Evolutionary conservation across 2,113 vertebrate genomes (phyloP).

Genomic region (Etheostoma cragini): DNA sequence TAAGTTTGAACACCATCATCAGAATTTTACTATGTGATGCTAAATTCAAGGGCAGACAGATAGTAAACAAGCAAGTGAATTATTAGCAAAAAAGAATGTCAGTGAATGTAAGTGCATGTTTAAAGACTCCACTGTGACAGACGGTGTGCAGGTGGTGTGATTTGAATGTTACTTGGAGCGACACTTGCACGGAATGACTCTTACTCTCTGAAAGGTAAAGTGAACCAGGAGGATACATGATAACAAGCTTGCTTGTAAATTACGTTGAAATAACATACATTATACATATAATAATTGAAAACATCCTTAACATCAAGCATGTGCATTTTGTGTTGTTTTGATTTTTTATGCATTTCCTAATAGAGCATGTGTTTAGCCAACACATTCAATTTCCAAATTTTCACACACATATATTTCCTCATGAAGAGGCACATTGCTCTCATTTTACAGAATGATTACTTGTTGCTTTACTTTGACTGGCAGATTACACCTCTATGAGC

Average conservation of each 20-base stretch:
- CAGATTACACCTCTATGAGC: conserved; percentile 8
- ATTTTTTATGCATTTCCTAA: neutral
- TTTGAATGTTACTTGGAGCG: conserved; percentile 24
- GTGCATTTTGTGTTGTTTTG: neutral
- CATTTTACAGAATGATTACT: conserved; percentile 1
- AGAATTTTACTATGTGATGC: conserved; percentile 15
- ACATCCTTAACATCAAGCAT: neutral
- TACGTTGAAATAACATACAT: neutral
- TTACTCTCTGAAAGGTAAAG: conserved; percentile 14
- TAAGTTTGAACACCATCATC: conserved; percentile 12
- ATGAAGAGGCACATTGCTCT: neutral
- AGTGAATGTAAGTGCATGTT: neutral
- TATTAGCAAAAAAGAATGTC: neutral
- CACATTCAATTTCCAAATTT: neutral
- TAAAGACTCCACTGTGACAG: neutral
- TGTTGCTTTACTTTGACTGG: conserved; percentile 35
- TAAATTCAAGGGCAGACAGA: conserved; percentile 3
- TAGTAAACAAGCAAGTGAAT: conserved; percentile 17
- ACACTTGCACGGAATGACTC: neutral
- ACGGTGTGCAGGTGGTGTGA: conserved; percentile 9
- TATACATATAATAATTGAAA: neutral
- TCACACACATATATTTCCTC: neutral
- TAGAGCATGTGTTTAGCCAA: conserved; percentile 4
- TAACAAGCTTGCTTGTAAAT: conserved; percentile 1
- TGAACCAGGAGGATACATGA: conserved; percentile 2